A percentile compares a stretch with the other conserved stretches of the same genome.
Evolutionary conservation across 1,140 invertebrate genomes (phyloP).

Genomic region (Penaeus chinensis): DNA sequence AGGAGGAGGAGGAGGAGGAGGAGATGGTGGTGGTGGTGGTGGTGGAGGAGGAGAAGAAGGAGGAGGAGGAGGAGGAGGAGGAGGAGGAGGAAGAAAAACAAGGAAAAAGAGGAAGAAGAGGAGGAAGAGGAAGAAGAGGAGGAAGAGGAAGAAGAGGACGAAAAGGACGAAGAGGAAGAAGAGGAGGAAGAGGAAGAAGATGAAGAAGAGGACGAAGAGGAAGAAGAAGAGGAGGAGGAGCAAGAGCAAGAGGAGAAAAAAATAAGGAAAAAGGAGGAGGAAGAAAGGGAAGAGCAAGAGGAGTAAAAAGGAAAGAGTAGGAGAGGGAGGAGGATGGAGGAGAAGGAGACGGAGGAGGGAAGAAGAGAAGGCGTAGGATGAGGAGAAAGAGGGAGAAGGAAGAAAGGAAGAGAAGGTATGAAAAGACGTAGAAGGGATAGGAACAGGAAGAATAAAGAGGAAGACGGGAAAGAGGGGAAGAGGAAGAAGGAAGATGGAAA

Average conservation of each 20-base stretch:
- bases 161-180: neutral
- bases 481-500: too few relatives aligned
- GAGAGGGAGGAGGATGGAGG: neutral
- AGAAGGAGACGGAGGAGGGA: too few relatives aligned
- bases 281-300: neutral
- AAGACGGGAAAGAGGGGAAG: too few relatives aligned
- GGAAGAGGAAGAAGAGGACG: neutral
- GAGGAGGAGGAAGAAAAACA: neutral
- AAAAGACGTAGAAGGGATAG: too few relatives aligned
- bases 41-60: neutral
- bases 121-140: neutral
- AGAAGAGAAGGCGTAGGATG: too few relatives aligned
- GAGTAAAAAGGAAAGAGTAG: neutral
- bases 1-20: neutral
- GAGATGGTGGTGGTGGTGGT: too few relatives aligned
- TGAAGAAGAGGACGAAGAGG: neutral
- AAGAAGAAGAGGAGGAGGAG: neutral
- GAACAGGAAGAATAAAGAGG: too few relatives aligned
- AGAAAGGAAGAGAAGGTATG: too few relatives aligned
- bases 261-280: neutral
- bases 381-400: neutral
- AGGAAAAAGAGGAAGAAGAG: neutral
- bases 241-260: neutral
- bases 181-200: neutral
- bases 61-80: neutral